Evolutionary conservation across 2,888 invertebrate species (phyloP).

Genomic region (Caenorhabditis wallacei): DNA sequence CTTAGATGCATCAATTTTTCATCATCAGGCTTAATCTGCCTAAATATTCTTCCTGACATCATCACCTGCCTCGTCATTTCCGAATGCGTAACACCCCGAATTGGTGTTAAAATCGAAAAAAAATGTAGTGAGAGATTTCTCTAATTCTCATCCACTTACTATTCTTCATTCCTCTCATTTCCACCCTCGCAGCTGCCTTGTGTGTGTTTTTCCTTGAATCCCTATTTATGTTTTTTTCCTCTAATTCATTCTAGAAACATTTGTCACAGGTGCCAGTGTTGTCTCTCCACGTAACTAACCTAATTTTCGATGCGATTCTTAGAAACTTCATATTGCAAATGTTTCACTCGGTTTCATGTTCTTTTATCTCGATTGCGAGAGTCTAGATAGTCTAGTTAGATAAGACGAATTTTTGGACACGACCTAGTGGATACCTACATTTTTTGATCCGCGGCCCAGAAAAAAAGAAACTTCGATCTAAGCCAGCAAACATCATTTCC

Average conservation of each 20-base stretch:
- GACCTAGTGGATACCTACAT: background rate
- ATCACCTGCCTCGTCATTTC: conserved; percentile 37
- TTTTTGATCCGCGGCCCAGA: background rate
- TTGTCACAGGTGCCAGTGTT: background rate
- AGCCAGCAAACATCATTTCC: background rate
- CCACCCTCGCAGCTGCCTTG: conserved; percentile 37
- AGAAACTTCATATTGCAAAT: conserved; percentile 17
- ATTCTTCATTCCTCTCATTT: conserved; percentile 6
- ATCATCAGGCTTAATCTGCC: conserved; percentile 20
- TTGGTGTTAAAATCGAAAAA: conserved; percentile 25
- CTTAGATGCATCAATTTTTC: conserved; percentile 4
- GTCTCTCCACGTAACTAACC: background rate
- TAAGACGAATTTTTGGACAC: background rate
- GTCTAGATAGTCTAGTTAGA: conserved; percentile 1
- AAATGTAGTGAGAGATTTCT: conserved; percentile 28
- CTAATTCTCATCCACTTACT: conserved; percentile 30
- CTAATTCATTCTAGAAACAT: background rate
- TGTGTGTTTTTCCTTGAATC: background rate
- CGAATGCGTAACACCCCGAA: background rate
- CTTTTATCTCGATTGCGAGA: background rate
- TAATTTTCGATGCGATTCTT: background rate
- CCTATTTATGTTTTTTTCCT: background rate
- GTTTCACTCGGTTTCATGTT: background rate
- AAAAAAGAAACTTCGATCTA: too few relatives aligned
- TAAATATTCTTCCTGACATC: conserved; percentile 4